Conservation (phyloP, 2,888 invertebrate species). For the Crossocerus cetratus region DNA sequence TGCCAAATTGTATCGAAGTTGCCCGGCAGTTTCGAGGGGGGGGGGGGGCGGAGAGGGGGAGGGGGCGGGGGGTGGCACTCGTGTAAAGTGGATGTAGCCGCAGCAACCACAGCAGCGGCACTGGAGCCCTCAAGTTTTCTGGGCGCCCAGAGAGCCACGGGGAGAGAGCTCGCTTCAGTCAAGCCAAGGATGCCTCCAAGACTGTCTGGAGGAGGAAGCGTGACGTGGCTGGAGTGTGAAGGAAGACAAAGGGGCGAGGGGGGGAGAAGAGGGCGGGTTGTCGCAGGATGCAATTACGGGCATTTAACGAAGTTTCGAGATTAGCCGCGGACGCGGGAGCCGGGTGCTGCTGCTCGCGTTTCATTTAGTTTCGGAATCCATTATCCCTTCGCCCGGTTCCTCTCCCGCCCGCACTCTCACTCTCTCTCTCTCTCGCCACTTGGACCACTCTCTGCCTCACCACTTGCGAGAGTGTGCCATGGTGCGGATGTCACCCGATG, state of each 20-base stretch:
- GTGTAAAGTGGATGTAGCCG: slow-evolving; percentile 44
- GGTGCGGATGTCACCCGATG: slow-evolving; percentile 44
- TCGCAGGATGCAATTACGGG: slow-evolving; percentile 70
- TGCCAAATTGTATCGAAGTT: slow-evolving; percentile 56
- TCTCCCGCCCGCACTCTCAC: neutral
- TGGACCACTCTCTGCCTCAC: neutral
- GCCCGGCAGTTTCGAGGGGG: slow-evolving; percentile 2
- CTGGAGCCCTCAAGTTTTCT: slow-evolving; percentile 37
- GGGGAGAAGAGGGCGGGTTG: slow-evolving; percentile 37
- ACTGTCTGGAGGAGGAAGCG: neutral
- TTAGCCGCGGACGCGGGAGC: slow-evolving; percentile 66
- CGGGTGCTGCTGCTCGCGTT: slow-evolving; percentile 65
- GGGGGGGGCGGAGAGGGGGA: too few relatives aligned
- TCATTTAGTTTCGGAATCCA: slow-evolving; percentile 73
- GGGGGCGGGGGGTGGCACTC: too few relatives aligned
- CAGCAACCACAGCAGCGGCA: slow-evolving; percentile 1
- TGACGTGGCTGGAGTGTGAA: slow-evolving; percentile 15
- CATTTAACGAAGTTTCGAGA: slow-evolving; percentile 74
- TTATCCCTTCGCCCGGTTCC: slow-evolving; percentile 62
- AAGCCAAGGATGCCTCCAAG: slow-evolving; percentile 28
- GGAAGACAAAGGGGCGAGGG: slow-evolving; percentile 38
- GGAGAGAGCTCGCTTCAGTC: slow-evolving; percentile 30
- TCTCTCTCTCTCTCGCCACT: neutral
- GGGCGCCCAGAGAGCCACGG: slow-evolving; percentile 15
- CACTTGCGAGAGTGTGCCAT: slow-evolving; percentile 24